These are phyloP conservation scores for Thysanoteuthis rhombus DNA, from an alignment of 2,888 invertebrate genomes.

Conservation along the genomic window DNA sequence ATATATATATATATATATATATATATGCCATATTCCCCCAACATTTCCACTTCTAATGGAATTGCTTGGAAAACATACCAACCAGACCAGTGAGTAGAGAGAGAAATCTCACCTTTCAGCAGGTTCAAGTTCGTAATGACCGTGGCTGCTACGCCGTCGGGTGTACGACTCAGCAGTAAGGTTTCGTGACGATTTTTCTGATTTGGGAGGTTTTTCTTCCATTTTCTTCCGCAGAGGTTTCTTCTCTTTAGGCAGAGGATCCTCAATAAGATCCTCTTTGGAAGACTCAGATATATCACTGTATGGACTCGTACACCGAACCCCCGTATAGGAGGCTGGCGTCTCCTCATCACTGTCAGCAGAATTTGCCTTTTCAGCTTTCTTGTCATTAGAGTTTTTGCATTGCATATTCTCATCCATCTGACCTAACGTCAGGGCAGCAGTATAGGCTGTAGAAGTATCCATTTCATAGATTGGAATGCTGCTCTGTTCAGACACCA, in stretches of 20 bases:
- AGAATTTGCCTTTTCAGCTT: not conserved
- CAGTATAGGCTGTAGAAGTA: not conserved
- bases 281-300: conserved; percentile 50
- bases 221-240: conserved; percentile 1
- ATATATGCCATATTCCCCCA: too few species aligned
- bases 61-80: too few species aligned
- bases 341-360: not conserved
- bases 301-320: conserved; percentile 42
- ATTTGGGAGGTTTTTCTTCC: not conserved
- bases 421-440: conserved; percentile 30
- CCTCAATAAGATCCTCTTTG: conserved; percentile 37
- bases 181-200: not conserved
- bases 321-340: conserved; percentile 34
- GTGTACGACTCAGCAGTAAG: not conserved
- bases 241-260: conserved; percentile 28
- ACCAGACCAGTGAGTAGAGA: not conserved
- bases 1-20: too few species aligned
- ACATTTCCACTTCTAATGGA: too few species aligned
- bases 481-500: conserved; percentile 26
- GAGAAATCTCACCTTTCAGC: not conserved
- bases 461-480: conserved; percentile 35
- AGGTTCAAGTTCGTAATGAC: not conserved
- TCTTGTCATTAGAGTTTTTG: conserved; percentile 17
- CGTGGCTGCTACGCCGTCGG: conserved; percentile 1
- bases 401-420: conserved; percentile 23